Conservation (phyloP, 2,888 invertebrate species). For the Azorinus chamasolen region DNA sequence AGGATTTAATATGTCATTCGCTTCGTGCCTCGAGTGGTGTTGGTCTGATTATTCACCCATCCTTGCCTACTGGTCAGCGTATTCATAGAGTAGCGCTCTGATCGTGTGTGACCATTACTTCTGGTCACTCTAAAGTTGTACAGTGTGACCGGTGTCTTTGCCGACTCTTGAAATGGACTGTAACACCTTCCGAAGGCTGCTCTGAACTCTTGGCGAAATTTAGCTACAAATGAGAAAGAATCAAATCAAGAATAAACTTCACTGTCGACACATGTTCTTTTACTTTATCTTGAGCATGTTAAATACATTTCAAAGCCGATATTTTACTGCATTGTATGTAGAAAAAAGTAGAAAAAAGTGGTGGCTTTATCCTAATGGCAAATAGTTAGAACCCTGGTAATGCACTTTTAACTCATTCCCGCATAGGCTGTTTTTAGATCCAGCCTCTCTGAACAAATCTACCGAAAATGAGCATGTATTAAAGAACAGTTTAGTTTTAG, state of each 20-base stretch:
- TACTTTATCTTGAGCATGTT: too few species aligned
- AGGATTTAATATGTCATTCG: too few species aligned
- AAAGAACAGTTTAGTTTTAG: too few species aligned
- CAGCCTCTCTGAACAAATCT: too few species aligned
- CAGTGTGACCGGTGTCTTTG: constrained; percentile 37
- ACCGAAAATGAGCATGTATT: too few species aligned
- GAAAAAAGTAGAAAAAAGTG: not conserved
- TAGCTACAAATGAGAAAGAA: constrained; percentile 38
- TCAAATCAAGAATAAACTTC: too few species aligned
- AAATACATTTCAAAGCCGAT: not conserved
- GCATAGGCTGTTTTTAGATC: too few species aligned
- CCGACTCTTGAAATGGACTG: constrained; percentile 25
- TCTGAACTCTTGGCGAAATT: constrained; percentile 60
- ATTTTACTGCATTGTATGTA: not conserved
- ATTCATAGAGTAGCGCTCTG: constrained; percentile 69
- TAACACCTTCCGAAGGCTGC: constrained; percentile 50
- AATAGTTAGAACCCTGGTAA: too few species aligned
- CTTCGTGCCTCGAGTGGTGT: too few species aligned
- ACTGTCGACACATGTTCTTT: too few species aligned
- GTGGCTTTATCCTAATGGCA: not conserved
- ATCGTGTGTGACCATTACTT: constrained; percentile 47
- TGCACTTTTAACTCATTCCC: too few species aligned
- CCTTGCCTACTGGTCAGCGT: constrained; percentile 45
- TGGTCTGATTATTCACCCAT: too few species aligned
- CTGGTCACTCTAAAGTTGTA: constrained; percentile 53